Percentiles rank a stretch among this genome's conserved stretches.
Evolutionary conservation across 2,797 vertebrate genomes (phyloP).

Genomic region (Syngnathus rostellatus): DNA sequence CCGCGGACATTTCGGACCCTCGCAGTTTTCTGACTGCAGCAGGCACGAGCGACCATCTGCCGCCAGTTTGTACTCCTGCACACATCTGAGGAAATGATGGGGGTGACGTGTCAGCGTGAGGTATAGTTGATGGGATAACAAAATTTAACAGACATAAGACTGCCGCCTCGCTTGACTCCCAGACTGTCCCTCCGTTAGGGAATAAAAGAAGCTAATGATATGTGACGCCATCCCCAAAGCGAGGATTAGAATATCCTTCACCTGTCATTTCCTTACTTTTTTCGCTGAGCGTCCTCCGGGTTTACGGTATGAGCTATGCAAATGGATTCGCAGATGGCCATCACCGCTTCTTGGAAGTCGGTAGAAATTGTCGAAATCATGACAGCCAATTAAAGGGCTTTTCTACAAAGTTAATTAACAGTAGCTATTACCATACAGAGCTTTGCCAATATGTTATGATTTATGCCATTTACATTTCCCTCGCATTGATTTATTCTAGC

Average conservation of each 20-base stretch:
- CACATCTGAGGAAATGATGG: slow-evolving; percentile 71
- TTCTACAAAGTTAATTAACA: slow-evolving; percentile 2
- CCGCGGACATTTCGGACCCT: slow-evolving; percentile 84
- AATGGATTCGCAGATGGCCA: slow-evolving; percentile 2
- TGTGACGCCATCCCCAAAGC: neutral
- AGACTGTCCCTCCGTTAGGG: neutral
- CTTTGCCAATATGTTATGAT: neutral
- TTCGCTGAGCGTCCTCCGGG: neutral
- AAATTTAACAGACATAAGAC: neutral
- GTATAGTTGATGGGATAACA: neutral
- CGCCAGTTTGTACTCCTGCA: slow-evolving; percentile 94
- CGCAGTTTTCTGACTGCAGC: slow-evolving; percentile 86
- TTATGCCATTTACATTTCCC: neutral
- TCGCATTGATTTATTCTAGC: neutral
- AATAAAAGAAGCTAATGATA: neutral
- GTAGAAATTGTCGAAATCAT: neutral
- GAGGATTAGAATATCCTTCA: neutral
- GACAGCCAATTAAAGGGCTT: slow-evolving; percentile 3
- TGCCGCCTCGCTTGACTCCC: neutral
- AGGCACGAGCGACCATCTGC: slow-evolving; percentile 88
- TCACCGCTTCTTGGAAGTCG: neutral
- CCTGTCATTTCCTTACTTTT: neutral
- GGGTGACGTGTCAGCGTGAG: slow-evolving; percentile 1
- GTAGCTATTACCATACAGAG: neutral
- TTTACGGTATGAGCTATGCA: neutral